phyloP scores from a whole-genome alignment of 2,113 vertebrate genomes.

The Telmatochromis bifrenatus region DNA sequence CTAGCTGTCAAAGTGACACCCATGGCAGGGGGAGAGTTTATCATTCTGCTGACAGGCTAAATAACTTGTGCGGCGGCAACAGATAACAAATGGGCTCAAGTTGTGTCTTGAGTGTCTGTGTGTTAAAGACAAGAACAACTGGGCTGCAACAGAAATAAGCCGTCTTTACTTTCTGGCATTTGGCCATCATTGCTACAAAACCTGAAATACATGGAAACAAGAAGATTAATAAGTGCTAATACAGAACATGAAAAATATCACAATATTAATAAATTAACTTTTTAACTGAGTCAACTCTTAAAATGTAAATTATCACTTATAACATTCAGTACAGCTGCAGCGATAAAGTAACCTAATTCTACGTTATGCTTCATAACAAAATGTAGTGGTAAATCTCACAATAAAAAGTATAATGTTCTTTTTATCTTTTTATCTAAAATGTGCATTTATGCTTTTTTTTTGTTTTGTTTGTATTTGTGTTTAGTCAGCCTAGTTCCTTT shows the following conservation, averaged over 20 bases:
- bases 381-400: not conserved
- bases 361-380: rapidly evolving
- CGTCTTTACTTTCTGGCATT: constrained; percentile 5
- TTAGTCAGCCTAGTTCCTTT: not conserved
- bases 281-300: not conserved
- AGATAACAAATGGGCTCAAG: constrained; percentile 70
- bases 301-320: rapidly evolving
- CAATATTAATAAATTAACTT: not conserved
- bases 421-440: not conserved
- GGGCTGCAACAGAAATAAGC: constrained; percentile 35
- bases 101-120: constrained; percentile 57
- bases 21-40: constrained; percentile 60
- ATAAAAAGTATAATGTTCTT: not conserved
- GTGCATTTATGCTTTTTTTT: not conserved
- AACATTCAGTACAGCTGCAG: too few relatives aligned
- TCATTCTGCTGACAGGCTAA: constrained; percentile 73
- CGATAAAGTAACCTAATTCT: not conserved
- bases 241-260: not conserved
- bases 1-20: constrained; percentile 48
- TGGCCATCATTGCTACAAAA: not conserved
- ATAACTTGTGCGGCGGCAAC: constrained; percentile 67
- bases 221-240: not conserved
- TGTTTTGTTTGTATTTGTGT: not conserved
- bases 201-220: not conserved
- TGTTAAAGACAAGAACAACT: constrained; percentile 69